Evolutionary conservation across 2,888 invertebrate species (phyloP), one percentile per base, ranked within the genome.

Genomic region (Cylindroiulus punctatus): DNA sequence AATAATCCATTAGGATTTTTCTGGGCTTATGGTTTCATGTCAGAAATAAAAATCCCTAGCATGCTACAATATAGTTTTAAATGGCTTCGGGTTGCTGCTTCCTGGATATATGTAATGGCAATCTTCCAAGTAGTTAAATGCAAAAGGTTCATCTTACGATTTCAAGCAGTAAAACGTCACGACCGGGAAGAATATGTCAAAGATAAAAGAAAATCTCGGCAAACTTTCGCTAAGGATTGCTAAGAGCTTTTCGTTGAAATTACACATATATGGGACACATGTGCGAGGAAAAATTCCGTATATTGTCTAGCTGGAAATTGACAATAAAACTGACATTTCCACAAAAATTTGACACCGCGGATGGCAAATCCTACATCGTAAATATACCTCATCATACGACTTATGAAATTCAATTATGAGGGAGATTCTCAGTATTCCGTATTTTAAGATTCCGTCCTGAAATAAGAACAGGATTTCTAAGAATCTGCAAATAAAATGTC

Each of bases 51-150:
- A 26, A 65, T 22, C 26, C 65, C 65, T 65, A 65, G 65, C 22
- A 22, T 65, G 65, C 22, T 65, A 65, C 65, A 65, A 65, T 52
- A 52, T 65, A 65, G 65, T 65, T 65, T 65, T 65, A 65, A 65
- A 65, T 65, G 65, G 65, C 65, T 22, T 65, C 65, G 65, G 65
- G 65, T 65, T 65, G 8, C 65, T 65, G 22, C 65, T 65, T 65
- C 65, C 65, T 65, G 22, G 65, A 65, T 65, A 57, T 22, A 36
- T 36, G 65, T 65, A 65, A 65, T 65, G 65, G 65, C 65, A 65
- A 26, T 65, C 65, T 65, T 65, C 65, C 65, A 65, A 65, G 65
- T 65, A 65, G 65, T 65, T 65, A 65, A 65, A 65, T 65, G 65
- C 65, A 7, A 65, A 65, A 65, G 65, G 22, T 65, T 65, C 65